Evolutionary conservation across 2,888 invertebrate species (phyloP).

Genomic region (Agrotis segetum): DNA sequence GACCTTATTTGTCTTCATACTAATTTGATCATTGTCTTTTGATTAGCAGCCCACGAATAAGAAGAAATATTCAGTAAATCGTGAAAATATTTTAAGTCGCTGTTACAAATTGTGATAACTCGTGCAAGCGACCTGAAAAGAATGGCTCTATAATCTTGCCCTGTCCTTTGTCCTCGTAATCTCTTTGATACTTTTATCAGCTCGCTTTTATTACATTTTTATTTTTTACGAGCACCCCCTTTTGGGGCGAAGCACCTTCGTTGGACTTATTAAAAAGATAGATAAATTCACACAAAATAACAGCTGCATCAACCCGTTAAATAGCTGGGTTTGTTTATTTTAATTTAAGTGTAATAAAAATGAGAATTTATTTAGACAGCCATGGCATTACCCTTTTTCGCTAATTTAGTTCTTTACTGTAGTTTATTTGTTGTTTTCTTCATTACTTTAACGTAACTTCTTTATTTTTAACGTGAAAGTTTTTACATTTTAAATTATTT

Average conservation of each 20-base stretch:
- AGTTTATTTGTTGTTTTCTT: neutral
- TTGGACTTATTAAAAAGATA: conserved; percentile 70
- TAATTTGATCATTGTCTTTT: too few species aligned
- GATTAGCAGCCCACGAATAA: neutral
- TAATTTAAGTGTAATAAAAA: conserved; percentile 38
- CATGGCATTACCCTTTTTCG: conserved; percentile 5
- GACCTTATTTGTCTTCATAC: too few species aligned
- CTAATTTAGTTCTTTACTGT: conserved; percentile 14
- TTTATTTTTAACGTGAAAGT: neutral
- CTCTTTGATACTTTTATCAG: conserved; percentile 83
- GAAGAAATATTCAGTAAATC: conserved; percentile 23
- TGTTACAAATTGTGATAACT: conserved; percentile 75
- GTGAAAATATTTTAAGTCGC: conserved; percentile 66
- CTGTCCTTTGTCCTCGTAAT: conserved; percentile 75
- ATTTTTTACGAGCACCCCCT: conserved; percentile 77
- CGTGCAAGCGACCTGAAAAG: conserved; percentile 69
- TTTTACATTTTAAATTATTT: neutral
- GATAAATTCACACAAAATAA: conserved; percentile 69
- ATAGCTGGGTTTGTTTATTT: conserved; percentile 48
- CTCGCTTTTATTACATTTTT: conserved; percentile 79
- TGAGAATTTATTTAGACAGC: conserved; percentile 33
- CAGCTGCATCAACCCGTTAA: conserved; percentile 63
- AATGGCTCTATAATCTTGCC: conserved; percentile 74
- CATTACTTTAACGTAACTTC: neutral
- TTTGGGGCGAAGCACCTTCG: conserved; percentile 61